Evolutionary conservation across 1,140 invertebrate species (phyloP).

Genomic region (Drosophila melanica): DNA sequence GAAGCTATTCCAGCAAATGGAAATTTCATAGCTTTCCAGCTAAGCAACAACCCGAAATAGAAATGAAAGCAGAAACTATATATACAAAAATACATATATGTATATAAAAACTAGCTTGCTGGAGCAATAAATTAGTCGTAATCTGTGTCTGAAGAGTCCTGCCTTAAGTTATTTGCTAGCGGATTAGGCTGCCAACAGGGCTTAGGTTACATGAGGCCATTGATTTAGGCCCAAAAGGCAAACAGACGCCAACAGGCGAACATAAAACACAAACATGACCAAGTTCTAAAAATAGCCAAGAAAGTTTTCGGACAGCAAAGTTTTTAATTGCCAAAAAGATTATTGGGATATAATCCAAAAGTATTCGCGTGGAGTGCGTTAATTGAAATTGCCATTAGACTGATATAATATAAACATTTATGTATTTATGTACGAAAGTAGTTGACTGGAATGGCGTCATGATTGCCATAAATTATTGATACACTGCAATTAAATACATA

Average conservation of each 20-base stretch:
- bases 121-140: conserved; percentile 29
- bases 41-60: conserved; percentile 16
- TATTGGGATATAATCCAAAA: conserved; percentile 30
- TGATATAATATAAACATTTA: conserved; percentile 56
- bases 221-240: conserved; percentile 10
- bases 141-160: conserved; percentile 7
- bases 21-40: conserved; percentile 28
- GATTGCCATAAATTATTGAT: conserved; percentile 72
- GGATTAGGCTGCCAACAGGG: conserved; percentile 30
- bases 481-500: conserved; percentile 38
- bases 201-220: conserved; percentile 15
- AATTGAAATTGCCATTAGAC: conserved; percentile 52
- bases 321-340: conserved; percentile 33
- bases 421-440: conserved; percentile 59
- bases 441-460: conserved; percentile 63
- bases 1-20: conserved; percentile 11
- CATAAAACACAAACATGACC: conserved; percentile 14
- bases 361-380: conserved; percentile 32
- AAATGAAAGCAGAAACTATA: conserved; percentile 3
- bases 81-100: no score
- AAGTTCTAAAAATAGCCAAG: conserved; percentile 7
- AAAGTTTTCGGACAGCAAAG: not conserved
- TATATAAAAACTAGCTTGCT: conserved; percentile 10
- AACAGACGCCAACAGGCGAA: conserved; percentile 16
- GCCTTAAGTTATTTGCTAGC: conserved; percentile 4